phyloP scores from a whole-genome alignment of 2,797 vertebrate species.

The Fistularia tabacaria region DNA sequence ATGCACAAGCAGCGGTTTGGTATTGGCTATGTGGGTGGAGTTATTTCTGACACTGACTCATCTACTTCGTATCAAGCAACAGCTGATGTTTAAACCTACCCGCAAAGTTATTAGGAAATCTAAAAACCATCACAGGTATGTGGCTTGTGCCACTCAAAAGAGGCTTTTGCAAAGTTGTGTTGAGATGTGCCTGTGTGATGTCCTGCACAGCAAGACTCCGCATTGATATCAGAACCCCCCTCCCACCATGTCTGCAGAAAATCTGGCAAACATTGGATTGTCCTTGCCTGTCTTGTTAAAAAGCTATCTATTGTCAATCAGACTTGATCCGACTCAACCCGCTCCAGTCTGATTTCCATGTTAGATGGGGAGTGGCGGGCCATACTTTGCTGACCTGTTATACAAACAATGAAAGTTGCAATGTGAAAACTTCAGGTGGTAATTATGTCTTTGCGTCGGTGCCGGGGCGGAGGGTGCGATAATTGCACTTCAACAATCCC shows the following conservation, averaged over 20 bases:
- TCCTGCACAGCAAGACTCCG: slow-evolving; percentile 4
- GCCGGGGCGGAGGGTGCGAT: slow-evolving; percentile 29
- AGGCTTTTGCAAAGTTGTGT: too few relatives aligned
- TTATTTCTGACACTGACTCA: slow-evolving; percentile 21
- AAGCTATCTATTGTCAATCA: slow-evolving; percentile 4
- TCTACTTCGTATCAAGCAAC: neutral
- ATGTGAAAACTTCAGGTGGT: slow-evolving; percentile 11
- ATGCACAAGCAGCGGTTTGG: neutral
- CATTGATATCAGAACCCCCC: slow-evolving; percentile 1
- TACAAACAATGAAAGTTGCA: slow-evolving; percentile 22
- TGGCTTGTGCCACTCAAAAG: too few relatives aligned
- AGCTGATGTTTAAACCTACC: too few relatives aligned
- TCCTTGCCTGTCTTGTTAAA: neutral
- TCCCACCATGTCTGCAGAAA: slow-evolving; percentile 1
- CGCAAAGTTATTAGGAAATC: too few relatives aligned
- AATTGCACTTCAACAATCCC: slow-evolving; percentile 38
- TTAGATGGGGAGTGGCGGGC: slow-evolving; percentile 2
- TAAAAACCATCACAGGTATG: too few relatives aligned
- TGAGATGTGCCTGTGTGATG: neutral
- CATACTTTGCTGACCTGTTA: slow-evolving; percentile 23
- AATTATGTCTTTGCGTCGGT: slow-evolving; percentile 40
- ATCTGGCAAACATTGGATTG: slow-evolving; percentile 21
- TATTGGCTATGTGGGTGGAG: slow-evolving; percentile 3
- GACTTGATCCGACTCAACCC: neutral
- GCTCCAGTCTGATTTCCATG: neutral